phyloP scores from a whole-genome alignment of 92 coral and sea anemone species.

The Blastomussa wellsi region DNA sequence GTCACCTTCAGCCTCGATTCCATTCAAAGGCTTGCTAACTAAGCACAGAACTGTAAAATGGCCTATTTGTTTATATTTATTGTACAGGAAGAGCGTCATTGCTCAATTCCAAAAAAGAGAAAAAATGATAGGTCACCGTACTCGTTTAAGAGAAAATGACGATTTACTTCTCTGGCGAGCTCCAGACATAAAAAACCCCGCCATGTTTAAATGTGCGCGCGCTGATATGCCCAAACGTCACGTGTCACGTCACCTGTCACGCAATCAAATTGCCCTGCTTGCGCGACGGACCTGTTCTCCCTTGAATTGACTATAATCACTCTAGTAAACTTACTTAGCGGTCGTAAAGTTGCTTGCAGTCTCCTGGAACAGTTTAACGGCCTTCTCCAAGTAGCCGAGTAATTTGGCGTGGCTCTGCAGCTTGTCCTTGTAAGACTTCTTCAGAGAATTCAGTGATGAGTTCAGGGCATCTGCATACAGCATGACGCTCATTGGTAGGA shows the following conservation, averaged over 20 bases:
- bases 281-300: not conserved
- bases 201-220: too few species aligned
- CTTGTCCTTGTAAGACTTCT: not conserved
- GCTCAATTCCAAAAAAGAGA: too few species aligned
- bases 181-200: too few species aligned
- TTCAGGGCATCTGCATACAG: constrained; percentile 61
- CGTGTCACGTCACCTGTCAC: not conserved
- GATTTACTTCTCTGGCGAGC: too few species aligned
- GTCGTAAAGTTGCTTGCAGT: constrained; percentile 38
- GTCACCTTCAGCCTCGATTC: too few species aligned
- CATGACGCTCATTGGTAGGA: constrained; percentile 60
- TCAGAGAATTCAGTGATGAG: constrained; percentile 55
- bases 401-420: constrained; percentile 23
- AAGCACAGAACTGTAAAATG: too few species aligned
- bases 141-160: too few species aligned
- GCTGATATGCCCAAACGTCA: too few species aligned
- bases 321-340: constrained; percentile 4
- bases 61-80: too few species aligned
- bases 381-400: constrained; percentile 33
- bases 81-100: too few species aligned
- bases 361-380: constrained; percentile 29
- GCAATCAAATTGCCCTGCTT: not conserved
- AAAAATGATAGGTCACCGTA: too few species aligned
- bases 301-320: not conserved
- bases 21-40: too few species aligned